Evolutionary conservation across 1,140 invertebrate genomes (phyloP), one percentile per base, ranked within the genome.

Genomic region (Solenopsis fugax): DNA sequence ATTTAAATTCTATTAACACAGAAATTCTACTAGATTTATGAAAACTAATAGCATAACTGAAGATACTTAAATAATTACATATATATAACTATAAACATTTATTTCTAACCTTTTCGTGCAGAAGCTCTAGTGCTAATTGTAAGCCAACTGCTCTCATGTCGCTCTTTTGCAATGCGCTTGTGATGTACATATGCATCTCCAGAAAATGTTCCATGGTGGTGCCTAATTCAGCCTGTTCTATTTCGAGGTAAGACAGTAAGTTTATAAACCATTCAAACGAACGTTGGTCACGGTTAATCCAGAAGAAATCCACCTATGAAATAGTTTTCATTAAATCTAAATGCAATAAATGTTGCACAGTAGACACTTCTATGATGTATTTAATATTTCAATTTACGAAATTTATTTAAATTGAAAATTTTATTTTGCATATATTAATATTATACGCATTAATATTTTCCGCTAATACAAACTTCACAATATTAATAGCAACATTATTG

Each of bases 201-300:
- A 99, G 96, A 93, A 99, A 98, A 88, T 98, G 95, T 92, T 98
- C 98, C 97, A 98, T 97, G 52, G 97, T 96, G 24, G 97, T 97
- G 4, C 97, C 97, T 86, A 98, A 96, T 94, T 99, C 98, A 0
- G 98, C 98, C 94, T 99, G 98, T 94, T 99, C 98, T 78, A 99
- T 98, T 95, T 99, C 99, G 76, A 99, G 96, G 93, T 98, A 97
- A 1, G 98, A 98, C 12, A 99, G 96, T 54, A 99, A 96, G 92
- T 98, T 98, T 45, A 99, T 98, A 94, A 99, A 99, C 99, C 99
- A 99, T 95, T 99, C 99, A 95, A 99, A 99, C 1, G 98, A 98
- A 67, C 97, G 96, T 94, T 99, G 98, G 95, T 99, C 98, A n/a
- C 98, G 97, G 95, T 99, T 99, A 37, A 99, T 99, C 99, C 99